Evolutionary conservation across 2,888 invertebrate species (phyloP).

Genomic region (Ypsolopha sequella): DNA sequence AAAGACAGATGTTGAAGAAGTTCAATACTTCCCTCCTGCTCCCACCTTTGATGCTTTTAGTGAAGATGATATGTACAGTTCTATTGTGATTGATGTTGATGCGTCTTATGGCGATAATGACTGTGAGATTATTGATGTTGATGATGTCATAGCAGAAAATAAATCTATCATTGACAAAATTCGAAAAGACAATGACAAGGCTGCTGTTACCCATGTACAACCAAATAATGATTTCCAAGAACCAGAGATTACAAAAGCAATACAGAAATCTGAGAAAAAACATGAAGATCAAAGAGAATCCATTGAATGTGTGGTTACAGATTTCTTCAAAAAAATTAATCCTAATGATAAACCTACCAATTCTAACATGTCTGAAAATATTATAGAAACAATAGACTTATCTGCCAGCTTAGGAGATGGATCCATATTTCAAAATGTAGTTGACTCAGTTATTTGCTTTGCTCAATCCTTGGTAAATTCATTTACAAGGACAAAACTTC

Average conservation of each 20-base stretch:
- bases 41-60: neutral
- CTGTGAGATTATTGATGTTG: constrained; percentile 26
- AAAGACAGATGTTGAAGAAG: neutral
- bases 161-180: constrained; percentile 18
- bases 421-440: neutral
- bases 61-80: constrained; percentile 14
- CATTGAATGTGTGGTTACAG: constrained; percentile 1
- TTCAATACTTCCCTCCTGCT: neutral
- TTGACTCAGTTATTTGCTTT: neutral
- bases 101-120: constrained; percentile 8
- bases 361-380: neutral
- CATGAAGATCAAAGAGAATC: neutral
- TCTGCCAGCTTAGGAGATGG: neutral
- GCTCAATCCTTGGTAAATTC: neutral
- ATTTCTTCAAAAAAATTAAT: constrained; percentile 3
- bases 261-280: neutral
- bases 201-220: constrained; percentile 14
- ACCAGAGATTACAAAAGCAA: neutral
- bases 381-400: neutral
- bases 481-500: neutral
- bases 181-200: constrained; percentile 6
- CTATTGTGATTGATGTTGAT: constrained; percentile 7
- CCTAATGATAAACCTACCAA: neutral
- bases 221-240: constrained; percentile 3
- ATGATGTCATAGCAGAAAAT: constrained; percentile 28